Evolutionary conservation across 2,113 vertebrate species (phyloP).

Genomic region (Cheilinus undulatus): DNA sequence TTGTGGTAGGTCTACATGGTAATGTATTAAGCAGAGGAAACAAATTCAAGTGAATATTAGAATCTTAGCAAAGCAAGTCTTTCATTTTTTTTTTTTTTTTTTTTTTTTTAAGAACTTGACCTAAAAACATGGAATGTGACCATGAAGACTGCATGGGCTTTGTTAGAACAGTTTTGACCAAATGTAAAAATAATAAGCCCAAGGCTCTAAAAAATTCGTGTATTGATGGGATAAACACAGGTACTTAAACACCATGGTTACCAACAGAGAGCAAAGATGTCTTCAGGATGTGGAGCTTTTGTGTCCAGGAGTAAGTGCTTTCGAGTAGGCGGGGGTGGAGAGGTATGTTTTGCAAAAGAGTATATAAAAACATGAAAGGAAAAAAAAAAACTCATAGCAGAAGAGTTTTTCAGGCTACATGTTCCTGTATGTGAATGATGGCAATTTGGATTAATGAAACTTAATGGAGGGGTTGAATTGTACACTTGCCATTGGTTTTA

Average conservation of each 20-base stretch:
- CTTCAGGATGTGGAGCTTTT: slow-evolving; percentile 8
- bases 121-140: slow-evolving; percentile 1
- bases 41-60: no score
- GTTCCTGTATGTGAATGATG: background rate
- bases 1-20: no score
- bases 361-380: background rate
- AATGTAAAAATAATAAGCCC: background rate
- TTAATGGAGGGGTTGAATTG: no score
- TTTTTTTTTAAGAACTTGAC: background rate
- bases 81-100: background rate
- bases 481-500: no score
- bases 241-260: slow-evolving; percentile 27
- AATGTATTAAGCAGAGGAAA: background rate
- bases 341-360: background rate
- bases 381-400: background rate
- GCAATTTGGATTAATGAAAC: no score
- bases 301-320: background rate
- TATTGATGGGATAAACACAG: background rate
- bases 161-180: background rate
- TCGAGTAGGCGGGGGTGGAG: background rate
- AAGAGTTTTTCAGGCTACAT: background rate
- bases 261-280: background rate
- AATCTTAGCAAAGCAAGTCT: slow-evolving; percentile 11
- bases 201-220: slow-evolving; percentile 6
- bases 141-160: background rate